phyloP scores from a whole-genome alignment of 1,140 invertebrate species.

The Cryptotermes secundus region DNA sequence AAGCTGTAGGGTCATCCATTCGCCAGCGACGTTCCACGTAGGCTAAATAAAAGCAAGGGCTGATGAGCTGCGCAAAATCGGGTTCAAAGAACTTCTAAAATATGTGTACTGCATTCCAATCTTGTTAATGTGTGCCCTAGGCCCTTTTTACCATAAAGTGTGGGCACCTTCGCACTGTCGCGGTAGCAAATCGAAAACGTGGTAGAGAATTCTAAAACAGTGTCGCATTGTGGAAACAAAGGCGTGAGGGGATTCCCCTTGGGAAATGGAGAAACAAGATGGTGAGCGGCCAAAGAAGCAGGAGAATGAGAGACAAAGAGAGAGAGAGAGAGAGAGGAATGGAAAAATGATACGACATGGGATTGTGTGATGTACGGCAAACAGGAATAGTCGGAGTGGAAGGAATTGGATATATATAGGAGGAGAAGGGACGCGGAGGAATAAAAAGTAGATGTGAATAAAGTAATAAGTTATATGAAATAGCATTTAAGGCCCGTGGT shows the following conservation, averaged over 20 bases:
- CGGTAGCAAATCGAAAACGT: not conserved
- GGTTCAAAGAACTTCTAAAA: too few species aligned
- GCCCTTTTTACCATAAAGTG: not conserved
- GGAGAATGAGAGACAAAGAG: too few species aligned
- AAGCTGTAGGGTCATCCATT: too few species aligned
- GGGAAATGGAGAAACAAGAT: not conserved
- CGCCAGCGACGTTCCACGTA: too few species aligned
- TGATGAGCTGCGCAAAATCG: too few species aligned
- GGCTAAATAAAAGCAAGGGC: too few species aligned
- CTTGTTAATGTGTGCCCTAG: not conserved
- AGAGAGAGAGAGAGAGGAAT: not conserved
- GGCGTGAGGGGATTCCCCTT: not conserved
- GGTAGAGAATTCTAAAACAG: slow-evolving; percentile 3
- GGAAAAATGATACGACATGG: not conserved
- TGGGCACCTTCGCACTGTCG: not conserved
- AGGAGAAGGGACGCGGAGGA: not conserved
- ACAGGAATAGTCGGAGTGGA: not conserved
- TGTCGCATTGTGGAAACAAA: not conserved
- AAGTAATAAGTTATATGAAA: not conserved
- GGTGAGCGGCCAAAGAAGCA: not conserved
- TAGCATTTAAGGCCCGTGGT: not conserved
- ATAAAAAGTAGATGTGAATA: not conserved
- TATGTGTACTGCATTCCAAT: too few species aligned
- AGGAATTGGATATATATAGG: not conserved
- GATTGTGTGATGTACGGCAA: not conserved